Percentiles rank a stretch among this genome's conserved stretches.
Evolutionary conservation across 2,888 invertebrate species (phyloP).

Genomic region (Punctoribates punctum): DNA sequence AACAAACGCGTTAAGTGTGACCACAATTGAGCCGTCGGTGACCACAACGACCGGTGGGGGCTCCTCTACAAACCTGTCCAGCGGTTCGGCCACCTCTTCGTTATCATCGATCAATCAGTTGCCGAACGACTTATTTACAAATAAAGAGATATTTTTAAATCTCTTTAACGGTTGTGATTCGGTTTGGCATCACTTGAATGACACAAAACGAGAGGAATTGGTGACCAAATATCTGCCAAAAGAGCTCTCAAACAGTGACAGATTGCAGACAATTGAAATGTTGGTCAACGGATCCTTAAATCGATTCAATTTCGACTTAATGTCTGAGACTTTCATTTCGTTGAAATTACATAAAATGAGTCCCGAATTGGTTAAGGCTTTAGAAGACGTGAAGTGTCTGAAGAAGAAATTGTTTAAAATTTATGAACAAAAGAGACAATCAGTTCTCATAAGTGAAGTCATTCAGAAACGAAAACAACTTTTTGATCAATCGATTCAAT

Average conservation of each 20-base stretch:
- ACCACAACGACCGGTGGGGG: background rate
- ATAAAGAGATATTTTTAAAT: slow-evolving; percentile 28
- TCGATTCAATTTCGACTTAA: slow-evolving; percentile 30
- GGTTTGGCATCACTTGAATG: slow-evolving; percentile 21
- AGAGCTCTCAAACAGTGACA: slow-evolving; percentile 15
- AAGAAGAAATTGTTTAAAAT: slow-evolving; percentile 26
- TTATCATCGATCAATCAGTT: slow-evolving; percentile 22
- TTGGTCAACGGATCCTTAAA: slow-evolving; percentile 25
- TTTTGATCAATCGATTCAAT: slow-evolving; percentile 25
- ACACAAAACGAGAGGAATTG: slow-evolving; percentile 31
- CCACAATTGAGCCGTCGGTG: background rate
- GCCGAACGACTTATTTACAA: slow-evolving; percentile 34
- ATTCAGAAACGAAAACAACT: slow-evolving; percentile 22
- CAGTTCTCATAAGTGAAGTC: slow-evolving; percentile 28
- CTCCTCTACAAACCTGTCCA: background rate
- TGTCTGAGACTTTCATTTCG: slow-evolving; percentile 8
- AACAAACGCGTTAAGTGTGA: background rate
- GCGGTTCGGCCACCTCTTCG: background rate
- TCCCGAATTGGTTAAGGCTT: slow-evolving; percentile 33
- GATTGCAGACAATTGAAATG: slow-evolving; percentile 23
- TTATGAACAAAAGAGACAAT: slow-evolving; percentile 39
- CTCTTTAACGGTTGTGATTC: slow-evolving; percentile 21
- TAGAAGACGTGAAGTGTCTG: slow-evolving; percentile 35
- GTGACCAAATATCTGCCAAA: slow-evolving; percentile 38
- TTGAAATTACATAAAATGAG: slow-evolving; percentile 29